Evolutionary conservation across 2,888 invertebrate species (phyloP).

Genomic region (Galerucella pusilla): DNA sequence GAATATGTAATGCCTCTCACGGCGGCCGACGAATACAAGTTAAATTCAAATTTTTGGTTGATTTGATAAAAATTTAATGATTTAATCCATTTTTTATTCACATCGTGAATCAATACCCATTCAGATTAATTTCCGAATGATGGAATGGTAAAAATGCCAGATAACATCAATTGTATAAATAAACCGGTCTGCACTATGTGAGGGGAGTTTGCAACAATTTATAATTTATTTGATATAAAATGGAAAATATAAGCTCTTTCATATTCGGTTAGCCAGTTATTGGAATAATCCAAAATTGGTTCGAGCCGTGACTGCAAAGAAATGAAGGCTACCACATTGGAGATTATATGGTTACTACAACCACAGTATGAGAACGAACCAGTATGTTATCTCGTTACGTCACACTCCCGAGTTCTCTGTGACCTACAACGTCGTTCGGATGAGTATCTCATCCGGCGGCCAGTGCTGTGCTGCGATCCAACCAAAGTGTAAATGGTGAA

Average conservation of each 20-base stretch:
- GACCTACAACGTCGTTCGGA: too few relatives aligned
- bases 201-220: neutral
- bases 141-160: neutral
- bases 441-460: too few relatives aligned
- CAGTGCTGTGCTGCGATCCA: too few relatives aligned
- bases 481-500: too few relatives aligned
- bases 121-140: constrained; percentile 11
- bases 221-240: neutral
- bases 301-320: too few relatives aligned
- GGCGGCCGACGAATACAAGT: constrained; percentile 13
- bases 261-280: neutral
- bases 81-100: constrained; percentile 12
- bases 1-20: constrained; percentile 21
- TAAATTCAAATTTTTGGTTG: constrained; percentile 15
- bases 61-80: constrained; percentile 20
- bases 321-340: too few relatives aligned
- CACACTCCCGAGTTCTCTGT: too few relatives aligned
- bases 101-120: constrained; percentile 8
- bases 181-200: neutral
- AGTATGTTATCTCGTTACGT: too few relatives aligned
- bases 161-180: neutral
- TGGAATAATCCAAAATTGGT: neutral
- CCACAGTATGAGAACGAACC: too few relatives aligned
- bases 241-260: neutral
- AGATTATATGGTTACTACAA: too few relatives aligned